Base-by-base conservation (phyloP, 1,140 invertebrate species). In the Apis cerana region DNA sequence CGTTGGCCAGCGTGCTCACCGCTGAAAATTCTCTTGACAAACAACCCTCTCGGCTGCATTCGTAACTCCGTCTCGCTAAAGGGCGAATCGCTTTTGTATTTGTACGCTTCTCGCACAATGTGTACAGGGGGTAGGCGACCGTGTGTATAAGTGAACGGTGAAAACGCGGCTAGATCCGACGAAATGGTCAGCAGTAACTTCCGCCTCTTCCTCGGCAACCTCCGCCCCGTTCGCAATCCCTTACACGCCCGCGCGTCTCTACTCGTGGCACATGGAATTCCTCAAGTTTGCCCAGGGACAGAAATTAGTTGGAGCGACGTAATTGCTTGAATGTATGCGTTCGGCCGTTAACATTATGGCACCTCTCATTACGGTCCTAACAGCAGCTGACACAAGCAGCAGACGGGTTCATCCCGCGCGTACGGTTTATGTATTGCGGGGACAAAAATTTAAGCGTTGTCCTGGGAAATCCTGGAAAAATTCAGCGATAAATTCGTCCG, bases 11-110 rank as follows among this genome's bases (percentile, higher is more conserved):
- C 75, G 80, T 80, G 85, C 83, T 77, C 83, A 56, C 80, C 85
- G 74, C 75, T 87, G 88, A 89, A 89, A 89, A 89, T 83, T 89
- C 88, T 85, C 80, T 85, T 85, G 88, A 87, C 88, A 89, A 89
- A 89, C 83, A 89, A 82, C 85, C 83, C 88, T 87, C 80, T 79
- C 67, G 61, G 80, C 74, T 62, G 76, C 82, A 58, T 71, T 75
- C 62, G 61, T 56, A 58, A 56, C 56, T 54, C 48, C 23, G 56
- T 21, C 77, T 48, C 17, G 59, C 77, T 87, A 80, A 87, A 87
- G 71, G 85, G 62, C 76, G 75, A 76, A 27, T 21, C 15, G 52
- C 68, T 13, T 62, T 54, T 64, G 75, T 67, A 21, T 79, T 50
- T 74, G 82, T 84, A 67, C 69, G 77, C 33, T 67, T 65, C 54